Evolutionary conservation across 1,140 invertebrate genomes (phyloP).

Genomic region (Drosophila repleta): DNA sequence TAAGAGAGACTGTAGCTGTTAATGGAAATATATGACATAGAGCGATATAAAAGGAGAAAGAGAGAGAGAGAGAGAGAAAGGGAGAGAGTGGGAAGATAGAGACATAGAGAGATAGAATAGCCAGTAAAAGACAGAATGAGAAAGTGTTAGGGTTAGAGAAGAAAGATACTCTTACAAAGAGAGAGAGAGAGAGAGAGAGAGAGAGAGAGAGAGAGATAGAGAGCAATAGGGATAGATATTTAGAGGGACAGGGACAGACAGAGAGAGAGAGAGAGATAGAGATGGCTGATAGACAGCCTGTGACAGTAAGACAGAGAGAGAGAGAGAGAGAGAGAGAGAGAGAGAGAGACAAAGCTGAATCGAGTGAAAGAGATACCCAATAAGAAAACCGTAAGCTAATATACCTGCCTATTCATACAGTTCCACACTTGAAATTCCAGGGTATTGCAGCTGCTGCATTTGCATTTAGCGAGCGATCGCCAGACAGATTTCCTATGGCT

Average conservation of each 20-base stretch:
- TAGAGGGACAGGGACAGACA: not conserved
- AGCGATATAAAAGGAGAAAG: not conserved
- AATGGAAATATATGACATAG: not conserved
- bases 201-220: not conserved
- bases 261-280: too few relatives aligned
- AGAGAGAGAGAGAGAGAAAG: not conserved
- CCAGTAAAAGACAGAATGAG: not conserved
- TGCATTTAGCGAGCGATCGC: conserved; percentile 17
- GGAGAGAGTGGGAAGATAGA: not conserved
- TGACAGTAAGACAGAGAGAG: too few relatives aligned
- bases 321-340: too few relatives aligned
- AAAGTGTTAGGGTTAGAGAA: not conserved
- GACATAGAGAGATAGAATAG: not conserved
- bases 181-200: not conserved
- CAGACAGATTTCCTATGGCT: conserved; percentile 56
- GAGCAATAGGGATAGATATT: not conserved
- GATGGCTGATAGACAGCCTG: too few relatives aligned
- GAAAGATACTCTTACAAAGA: too few relatives aligned
- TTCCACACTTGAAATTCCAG: not conserved
- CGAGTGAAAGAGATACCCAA: too few relatives aligned
- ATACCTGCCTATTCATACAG: too few relatives aligned
- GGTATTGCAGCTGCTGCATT: conserved; percentile 9
- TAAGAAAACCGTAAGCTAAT: too few relatives aligned
- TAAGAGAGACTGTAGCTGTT: not conserved
- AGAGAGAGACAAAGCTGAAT: too few relatives aligned